Evolutionary conservation across 2,797 vertebrate genomes (phyloP).

Genomic region (Ctenosaura bakeri): DNA sequence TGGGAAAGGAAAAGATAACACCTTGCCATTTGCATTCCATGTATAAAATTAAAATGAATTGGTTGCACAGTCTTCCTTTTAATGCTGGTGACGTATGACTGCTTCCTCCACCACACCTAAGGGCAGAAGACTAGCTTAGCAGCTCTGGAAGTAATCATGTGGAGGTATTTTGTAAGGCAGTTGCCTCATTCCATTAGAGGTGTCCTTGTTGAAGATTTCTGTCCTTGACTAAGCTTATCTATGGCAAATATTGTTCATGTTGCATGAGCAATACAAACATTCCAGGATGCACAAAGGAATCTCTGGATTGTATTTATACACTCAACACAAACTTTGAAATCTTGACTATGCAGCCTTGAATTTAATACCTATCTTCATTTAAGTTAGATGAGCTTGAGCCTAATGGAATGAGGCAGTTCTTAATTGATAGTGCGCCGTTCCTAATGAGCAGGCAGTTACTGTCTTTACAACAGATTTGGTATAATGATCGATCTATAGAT

Average conservation of each 20-base stretch:
- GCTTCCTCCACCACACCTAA: too few relatives aligned
- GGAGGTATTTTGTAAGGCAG: too few relatives aligned
- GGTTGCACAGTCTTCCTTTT: too few relatives aligned
- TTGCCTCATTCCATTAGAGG: too few relatives aligned
- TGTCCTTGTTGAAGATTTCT: too few relatives aligned
- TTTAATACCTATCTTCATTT: neutral
- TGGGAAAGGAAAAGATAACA: too few relatives aligned
- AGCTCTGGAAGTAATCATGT: too few relatives aligned
- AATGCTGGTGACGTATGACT: too few relatives aligned
- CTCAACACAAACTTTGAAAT: neutral
- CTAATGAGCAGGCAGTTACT: conserved; percentile 1
- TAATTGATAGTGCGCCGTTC: neutral
- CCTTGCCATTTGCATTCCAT: too few relatives aligned
- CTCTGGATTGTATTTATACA: neutral
- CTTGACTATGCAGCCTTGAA: neutral
- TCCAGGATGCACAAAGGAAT: neutral
- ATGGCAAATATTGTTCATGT: neutral
- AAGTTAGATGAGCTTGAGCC: neutral
- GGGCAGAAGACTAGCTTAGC: too few relatives aligned
- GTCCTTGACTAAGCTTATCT: neutral
- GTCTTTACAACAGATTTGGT: neutral
- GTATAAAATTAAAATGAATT: too few relatives aligned
- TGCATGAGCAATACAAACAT: neutral
- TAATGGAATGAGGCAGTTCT: conserved; percentile 4
- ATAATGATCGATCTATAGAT: neutral